These are phyloP conservation scores for Holacanthus passer DNA, from an alignment of 2,113 vertebrate genomes.

Conservation along the genomic window DNA sequence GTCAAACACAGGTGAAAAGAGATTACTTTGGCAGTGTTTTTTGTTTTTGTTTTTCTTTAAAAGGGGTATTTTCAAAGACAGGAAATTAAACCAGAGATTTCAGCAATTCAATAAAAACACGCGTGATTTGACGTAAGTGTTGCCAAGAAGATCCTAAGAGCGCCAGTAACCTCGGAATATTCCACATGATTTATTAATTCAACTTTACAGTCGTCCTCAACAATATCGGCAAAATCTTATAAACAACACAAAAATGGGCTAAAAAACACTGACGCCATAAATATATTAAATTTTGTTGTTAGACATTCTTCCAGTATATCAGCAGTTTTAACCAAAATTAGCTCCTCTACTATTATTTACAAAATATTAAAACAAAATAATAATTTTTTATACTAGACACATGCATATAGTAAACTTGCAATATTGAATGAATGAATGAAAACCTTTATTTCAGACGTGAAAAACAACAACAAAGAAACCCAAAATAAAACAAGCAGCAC, in stretches of 20 bases:
- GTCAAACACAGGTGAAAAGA: neutral
- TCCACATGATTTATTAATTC: slow-evolving; percentile 11
- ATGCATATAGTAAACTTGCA: neutral
- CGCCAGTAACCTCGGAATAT: neutral
- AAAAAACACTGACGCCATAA: neutral
- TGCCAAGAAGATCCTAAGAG: slow-evolving; percentile 8
- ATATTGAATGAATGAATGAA: no score
- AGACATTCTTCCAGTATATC: neutral
- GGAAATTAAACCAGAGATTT: neutral
- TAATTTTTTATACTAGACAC: neutral
- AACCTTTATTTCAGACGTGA: no score
- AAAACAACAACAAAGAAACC: no score
- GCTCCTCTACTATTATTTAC: slow-evolving; percentile 16
- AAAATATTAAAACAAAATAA: slow-evolving; percentile 9
- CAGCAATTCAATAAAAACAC: neutral
- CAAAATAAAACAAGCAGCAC: no score
- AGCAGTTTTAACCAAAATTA: neutral
- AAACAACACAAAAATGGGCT: neutral
- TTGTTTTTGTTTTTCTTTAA: no score
- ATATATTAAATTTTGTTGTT: neutral
- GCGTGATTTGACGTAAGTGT: no score
- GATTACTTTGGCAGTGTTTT: neutral
- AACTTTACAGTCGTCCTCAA: neutral
- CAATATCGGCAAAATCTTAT: neutral
- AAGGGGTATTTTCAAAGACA: neutral